Percentiles rank a stretch among this genome's conserved stretches.
These are phyloP conservation scores for Numida meleagris DNA, from an alignment of 2,113 vertebrate genomes.

Conservation along the genomic window DNA sequence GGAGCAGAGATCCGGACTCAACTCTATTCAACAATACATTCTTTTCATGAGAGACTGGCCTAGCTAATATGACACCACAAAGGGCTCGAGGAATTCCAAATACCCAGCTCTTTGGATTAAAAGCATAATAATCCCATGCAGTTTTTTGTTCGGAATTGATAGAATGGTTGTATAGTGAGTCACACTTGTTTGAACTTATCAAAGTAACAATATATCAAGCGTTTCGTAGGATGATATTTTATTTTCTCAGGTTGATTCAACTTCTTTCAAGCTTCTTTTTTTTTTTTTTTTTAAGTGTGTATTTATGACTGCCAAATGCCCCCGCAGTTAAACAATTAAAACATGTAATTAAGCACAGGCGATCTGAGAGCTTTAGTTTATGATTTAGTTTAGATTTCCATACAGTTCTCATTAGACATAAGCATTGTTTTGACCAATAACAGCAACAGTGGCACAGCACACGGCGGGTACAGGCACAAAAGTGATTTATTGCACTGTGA, in stretches of 20 bases:
- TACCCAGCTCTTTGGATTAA: constrained; percentile 76
- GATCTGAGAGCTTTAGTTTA: constrained; percentile 11
- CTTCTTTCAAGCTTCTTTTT: constrained; percentile 25
- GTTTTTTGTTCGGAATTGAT: constrained; percentile 76
- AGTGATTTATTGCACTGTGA: not conserved
- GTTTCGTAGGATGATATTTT: constrained; percentile 53
- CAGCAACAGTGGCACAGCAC: not conserved
- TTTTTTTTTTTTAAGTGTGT: not conserved
- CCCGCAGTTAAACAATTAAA: constrained; percentile 60
- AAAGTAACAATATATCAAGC: constrained; percentile 74
- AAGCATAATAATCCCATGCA: constrained; percentile 77
- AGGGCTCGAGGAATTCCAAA: constrained; percentile 74
- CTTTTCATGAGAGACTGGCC: constrained; percentile 76
- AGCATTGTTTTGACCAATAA: not conserved
- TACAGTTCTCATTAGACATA: not conserved
- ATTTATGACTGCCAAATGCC: constrained; percentile 54
- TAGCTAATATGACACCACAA: constrained; percentile 76
- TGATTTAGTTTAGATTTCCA: not conserved
- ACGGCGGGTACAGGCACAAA: not conserved
- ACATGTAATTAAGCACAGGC: constrained; percentile 22
- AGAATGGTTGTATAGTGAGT: constrained; percentile 76
- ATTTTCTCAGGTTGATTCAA: constrained; percentile 58
- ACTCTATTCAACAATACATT: constrained; percentile 74
- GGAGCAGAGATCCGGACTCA: constrained; percentile 74
- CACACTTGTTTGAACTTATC: constrained; percentile 75